Evolutionary conservation across 2,797 vertebrate genomes (phyloP).

Genomic region (Acropternis orthonyx): DNA sequence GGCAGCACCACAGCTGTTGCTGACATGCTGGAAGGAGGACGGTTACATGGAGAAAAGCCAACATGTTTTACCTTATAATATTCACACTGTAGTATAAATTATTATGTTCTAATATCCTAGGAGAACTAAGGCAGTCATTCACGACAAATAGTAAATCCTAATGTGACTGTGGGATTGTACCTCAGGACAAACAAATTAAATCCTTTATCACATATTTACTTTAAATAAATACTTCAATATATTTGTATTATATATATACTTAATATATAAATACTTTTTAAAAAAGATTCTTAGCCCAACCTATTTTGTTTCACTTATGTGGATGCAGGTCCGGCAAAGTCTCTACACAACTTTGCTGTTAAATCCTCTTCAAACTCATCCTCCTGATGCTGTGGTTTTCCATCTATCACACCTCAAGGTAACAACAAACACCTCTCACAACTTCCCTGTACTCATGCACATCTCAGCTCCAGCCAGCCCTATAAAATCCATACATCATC

Average conservation of each 20-base stretch:
- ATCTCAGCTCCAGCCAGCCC: background rate
- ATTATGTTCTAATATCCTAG: background rate
- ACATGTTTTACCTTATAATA: background rate
- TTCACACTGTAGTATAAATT: background rate
- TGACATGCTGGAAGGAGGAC: background rate
- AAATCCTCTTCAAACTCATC: background rate
- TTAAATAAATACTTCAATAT: background rate
- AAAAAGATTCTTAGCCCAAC: background rate
- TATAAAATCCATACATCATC: background rate
- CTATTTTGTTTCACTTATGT: background rate
- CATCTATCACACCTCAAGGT: background rate
- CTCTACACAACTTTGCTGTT: background rate
- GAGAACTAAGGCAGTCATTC: background rate
- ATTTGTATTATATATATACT: background rate
- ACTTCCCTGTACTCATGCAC: background rate
- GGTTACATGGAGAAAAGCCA: background rate
- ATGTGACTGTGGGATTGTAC: rapidly evolving
- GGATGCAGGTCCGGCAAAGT: background rate
- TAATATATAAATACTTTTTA: background rate
- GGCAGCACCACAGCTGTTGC: background rate
- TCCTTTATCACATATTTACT: background rate
- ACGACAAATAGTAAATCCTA: background rate
- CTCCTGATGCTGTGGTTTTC: background rate
- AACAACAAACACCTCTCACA: background rate
- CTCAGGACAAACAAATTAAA: background rate